Percentiles rank a stretch among this genome's conserved stretches.
Evolutionary conservation across 2,797 vertebrate genomes (phyloP).

Genomic region (Lithobates pipiens): DNA sequence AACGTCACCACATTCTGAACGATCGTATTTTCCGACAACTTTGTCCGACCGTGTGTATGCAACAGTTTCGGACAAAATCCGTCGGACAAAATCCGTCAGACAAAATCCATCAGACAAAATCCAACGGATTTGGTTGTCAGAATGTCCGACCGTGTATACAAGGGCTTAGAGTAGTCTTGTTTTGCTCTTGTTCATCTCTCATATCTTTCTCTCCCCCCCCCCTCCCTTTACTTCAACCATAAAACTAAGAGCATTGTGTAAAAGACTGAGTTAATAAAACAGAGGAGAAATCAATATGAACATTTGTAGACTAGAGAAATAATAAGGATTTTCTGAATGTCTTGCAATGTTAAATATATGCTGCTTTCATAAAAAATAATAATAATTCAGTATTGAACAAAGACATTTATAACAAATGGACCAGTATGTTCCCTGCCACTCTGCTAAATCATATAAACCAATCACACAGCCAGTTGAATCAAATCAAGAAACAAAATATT

Average conservation of each 20-base stretch:
- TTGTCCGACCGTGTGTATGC: no score
- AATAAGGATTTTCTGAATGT: constrained; percentile 14
- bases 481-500: not conserved
- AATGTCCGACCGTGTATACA: no score
- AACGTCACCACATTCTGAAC: no score
- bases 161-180: not conserved
- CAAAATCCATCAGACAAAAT: no score
- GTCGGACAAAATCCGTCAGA: no score
- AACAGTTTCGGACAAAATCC: no score
- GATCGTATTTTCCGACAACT: no score
- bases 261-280: constrained; percentile 38
- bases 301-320: constrained; percentile 46
- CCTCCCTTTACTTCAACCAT: not conserved
- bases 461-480: not conserved
- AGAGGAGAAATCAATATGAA: constrained; percentile 32
- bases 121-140: no score
- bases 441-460: not conserved
- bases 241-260: not conserved
- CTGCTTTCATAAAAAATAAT: not conserved
- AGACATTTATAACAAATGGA: constrained; percentile 8
- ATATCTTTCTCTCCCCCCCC: not conserved
- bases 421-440: constrained; percentile 16
- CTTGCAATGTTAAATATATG: constrained; percentile 8
- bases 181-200: not conserved
- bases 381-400: constrained; percentile 1